Evolutionary conservation across 2,797 vertebrate species (phyloP).

Genomic region (Mormyrops attenuatus): DNA sequence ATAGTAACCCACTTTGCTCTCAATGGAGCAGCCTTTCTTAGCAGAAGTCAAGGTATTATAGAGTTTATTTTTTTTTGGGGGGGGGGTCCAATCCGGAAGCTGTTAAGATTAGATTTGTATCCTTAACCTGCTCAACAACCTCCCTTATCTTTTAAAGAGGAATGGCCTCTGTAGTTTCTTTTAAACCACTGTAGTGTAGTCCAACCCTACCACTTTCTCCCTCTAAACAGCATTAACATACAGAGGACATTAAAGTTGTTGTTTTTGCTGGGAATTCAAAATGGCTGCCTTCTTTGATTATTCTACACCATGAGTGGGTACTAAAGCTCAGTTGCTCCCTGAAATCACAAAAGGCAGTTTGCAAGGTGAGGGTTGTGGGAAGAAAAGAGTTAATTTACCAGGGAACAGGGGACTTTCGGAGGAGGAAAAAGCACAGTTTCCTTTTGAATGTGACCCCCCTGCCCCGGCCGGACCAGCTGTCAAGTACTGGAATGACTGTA

Average conservation of each 20-base stretch:
- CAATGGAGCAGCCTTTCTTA: neutral
- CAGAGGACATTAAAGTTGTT: neutral
- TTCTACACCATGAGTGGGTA: slow-evolving; percentile 14
- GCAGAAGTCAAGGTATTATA: neutral
- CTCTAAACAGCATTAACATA: slow-evolving; percentile 15
- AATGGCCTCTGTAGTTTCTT: neutral
- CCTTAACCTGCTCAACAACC: neutral
- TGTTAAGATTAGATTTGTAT: slow-evolving; percentile 14
- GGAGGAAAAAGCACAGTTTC: neutral
- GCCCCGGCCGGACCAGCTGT: neutral
- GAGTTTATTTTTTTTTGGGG: neutral
- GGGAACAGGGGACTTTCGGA: neutral
- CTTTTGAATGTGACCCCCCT: neutral
- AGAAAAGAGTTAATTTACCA: neutral
- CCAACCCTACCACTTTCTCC: neutral
- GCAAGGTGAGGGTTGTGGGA: neutral
- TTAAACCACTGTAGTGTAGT: slow-evolving; percentile 20
- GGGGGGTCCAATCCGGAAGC: neutral
- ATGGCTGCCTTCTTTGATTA: neutral
- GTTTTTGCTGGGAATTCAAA: slow-evolving; percentile 11
- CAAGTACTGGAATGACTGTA: neutral
- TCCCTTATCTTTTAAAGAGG: slow-evolving; percentile 8
- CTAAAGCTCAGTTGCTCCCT: slow-evolving; percentile 8
- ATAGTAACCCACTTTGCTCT: neutral
- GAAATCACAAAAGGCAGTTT: neutral